Conservation (phyloP, 2,797 vertebrate genomes). For the Odontamblyopus lacepedii region DNA sequence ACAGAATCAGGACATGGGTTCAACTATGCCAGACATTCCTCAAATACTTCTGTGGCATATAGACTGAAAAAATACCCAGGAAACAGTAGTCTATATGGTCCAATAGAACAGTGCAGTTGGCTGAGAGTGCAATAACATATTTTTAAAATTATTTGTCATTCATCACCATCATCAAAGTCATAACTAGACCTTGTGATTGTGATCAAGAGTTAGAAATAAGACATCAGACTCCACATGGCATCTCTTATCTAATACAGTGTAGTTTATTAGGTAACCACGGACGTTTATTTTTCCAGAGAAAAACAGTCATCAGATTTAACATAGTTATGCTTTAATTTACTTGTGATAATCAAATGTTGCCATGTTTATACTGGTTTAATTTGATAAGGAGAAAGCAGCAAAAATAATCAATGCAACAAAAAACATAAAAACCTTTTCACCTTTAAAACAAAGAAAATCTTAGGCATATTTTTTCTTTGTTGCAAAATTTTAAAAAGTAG, state of each 20-base stretch:
- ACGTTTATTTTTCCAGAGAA: background rate
- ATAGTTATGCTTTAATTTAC: slow-evolving; percentile 5
- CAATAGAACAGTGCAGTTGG: slow-evolving; percentile 5
- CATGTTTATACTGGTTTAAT: background rate
- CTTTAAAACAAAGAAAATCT: background rate
- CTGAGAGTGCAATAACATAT: background rate
- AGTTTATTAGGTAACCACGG: background rate
- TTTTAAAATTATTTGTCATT: background rate
- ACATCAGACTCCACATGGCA: slow-evolving; percentile 1
- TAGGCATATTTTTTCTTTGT: background rate
- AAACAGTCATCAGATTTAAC: background rate
- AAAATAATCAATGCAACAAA: background rate
- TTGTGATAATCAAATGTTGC: background rate
- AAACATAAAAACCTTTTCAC: background rate
- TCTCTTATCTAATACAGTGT: background rate
- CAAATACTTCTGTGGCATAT: slow-evolving; percentile 30
- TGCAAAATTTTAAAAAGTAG: too few relatives aligned
- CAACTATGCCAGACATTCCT: slow-evolving; percentile 50
- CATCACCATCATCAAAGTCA: background rate
- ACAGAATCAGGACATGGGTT: slow-evolving; percentile 45
- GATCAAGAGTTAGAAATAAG: background rate
- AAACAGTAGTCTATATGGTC: slow-evolving; percentile 15
- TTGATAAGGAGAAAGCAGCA: background rate
- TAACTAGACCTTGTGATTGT: slow-evolving; percentile 1
- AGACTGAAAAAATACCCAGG: slow-evolving; percentile 31